Conservation (phyloP, 1,140 invertebrate species). For the Bombus waltoni region DNA sequence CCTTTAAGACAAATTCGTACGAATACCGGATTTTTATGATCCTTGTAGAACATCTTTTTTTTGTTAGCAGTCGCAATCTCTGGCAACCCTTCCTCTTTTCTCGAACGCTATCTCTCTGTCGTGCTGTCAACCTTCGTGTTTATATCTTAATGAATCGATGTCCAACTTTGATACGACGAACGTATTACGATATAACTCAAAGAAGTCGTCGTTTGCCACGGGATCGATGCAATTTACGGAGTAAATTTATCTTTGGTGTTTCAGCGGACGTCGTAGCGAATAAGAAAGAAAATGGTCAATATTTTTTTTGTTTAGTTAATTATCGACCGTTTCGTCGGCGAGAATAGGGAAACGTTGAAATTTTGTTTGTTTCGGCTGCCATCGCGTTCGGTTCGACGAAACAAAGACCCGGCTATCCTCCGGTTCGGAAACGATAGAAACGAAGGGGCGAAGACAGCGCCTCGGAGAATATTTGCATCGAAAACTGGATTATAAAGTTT, state of each 20-base stretch:
- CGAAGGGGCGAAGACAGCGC: background rate
- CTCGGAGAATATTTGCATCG: constrained; percentile 36
- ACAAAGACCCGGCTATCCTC: constrained; percentile 12
- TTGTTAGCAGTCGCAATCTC: background rate
- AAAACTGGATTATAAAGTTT: constrained; percentile 68
- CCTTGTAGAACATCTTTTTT: background rate
- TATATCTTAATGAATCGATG: background rate
- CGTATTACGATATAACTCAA: background rate
- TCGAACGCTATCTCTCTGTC: background rate
- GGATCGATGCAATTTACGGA: background rate
- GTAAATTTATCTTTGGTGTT: background rate
- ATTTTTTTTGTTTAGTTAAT: constrained; percentile 48
- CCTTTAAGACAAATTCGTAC: no score
- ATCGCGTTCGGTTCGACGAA: background rate
- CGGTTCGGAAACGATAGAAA: background rate
- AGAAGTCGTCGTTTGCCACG: background rate
- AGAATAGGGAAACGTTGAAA: background rate
- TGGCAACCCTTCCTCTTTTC: no score
- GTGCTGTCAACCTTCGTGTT: background rate
- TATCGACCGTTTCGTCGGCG: constrained; percentile 16
- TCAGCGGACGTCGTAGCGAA: background rate
- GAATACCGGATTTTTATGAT: background rate
- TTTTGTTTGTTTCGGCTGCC: constrained; percentile 27
- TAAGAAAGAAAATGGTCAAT: background rate
- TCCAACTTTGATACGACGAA: background rate